Evolutionary conservation across 1,140 invertebrate genomes (phyloP).

Genomic region (Chironomus striatipennis): DNA sequence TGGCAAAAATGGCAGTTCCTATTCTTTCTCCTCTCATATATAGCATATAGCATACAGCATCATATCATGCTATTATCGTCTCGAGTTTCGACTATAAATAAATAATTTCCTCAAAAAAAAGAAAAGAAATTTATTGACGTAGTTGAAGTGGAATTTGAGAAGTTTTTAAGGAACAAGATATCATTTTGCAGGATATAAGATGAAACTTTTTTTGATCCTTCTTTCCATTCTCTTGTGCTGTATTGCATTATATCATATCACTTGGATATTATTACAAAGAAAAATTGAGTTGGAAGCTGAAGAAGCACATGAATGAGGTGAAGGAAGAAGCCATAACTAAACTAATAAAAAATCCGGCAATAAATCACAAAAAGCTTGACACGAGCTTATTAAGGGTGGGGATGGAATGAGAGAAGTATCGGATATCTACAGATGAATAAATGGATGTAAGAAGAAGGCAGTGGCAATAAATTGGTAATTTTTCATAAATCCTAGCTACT

Average conservation of each 20-base stretch:
- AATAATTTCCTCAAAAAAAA: background rate
- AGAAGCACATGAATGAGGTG: background rate
- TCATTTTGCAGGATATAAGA: constrained; percentile 1
- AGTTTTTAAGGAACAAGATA: background rate
- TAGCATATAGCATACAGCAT: background rate
- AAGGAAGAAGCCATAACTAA: background rate
- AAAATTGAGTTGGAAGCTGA: background rate
- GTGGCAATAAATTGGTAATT: constrained; percentile 13
- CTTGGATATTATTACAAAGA: background rate
- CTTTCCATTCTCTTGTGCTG: background rate
- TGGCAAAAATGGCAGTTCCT: background rate
- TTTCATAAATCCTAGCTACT: constrained; percentile 4
- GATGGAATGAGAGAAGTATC: background rate
- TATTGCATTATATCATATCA: background rate
- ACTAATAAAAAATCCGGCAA: background rate
- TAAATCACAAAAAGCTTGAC: constrained; percentile 21
- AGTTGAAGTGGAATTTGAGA: background rate
- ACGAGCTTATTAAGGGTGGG: constrained; percentile 7
- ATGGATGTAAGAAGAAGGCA: no score
- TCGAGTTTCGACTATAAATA: background rate
- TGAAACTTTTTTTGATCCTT: background rate
- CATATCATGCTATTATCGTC: background rate
- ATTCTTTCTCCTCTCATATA: background rate
- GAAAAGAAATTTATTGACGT: background rate
- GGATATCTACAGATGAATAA: background rate